Evolutionary conservation across 1,140 invertebrate species (phyloP), one percentile per base, ranked within the genome.

Genomic region (Drosophila busckii): DNA sequence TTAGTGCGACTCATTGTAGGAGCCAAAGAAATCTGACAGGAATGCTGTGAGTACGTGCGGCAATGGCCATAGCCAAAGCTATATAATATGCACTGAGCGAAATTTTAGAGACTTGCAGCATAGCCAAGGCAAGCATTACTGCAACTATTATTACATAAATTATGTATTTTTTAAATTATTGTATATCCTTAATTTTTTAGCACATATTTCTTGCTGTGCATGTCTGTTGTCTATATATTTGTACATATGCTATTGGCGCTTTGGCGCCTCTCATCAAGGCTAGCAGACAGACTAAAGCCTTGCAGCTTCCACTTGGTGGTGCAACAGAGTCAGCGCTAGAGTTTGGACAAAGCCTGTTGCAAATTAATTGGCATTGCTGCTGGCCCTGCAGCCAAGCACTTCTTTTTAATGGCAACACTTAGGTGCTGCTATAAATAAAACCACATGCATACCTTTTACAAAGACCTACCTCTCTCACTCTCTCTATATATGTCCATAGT

Each of bases 371-470:
- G 68, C 73, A 73, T 65, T 62, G 44, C 56, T 53, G 53, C 56
- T 54, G 26, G 41, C 45, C 49, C 53, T 49, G 45, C 54, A 44
- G 40, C 31, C 31, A 12, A n/a, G n/a, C n/a, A n/a, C n/a, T n/a
- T n/a, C n/a, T 25, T 66, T 82, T 78, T 78, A 78, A 78, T 78
- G 73, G 73, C 73, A 82, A 73, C 73, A 70, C 73, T 78, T 82
- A 78, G 75, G 58, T 50, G 73, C 54, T 66, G 73, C 73, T 78
- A 78, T 82, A 78, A 78, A 78, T 78, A 78, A 76, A 82, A 71
- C 50, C n/a, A n/a, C n/a, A n/a, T n/a, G n/a, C n/a, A n/a, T n/a
- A n/a, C n/a, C n/a, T n/a, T n/a, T n/a, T n/a, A n/a, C n/a, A n/a
- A n/a, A n/a, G n/a, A n/a, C n/a, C n/a, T 41, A 37, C 58, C 26